These are phyloP conservation scores for Coccyzus lansbergi DNA, from an alignment of 2,797 vertebrate genomes.

Conservation along the genomic window DNA sequence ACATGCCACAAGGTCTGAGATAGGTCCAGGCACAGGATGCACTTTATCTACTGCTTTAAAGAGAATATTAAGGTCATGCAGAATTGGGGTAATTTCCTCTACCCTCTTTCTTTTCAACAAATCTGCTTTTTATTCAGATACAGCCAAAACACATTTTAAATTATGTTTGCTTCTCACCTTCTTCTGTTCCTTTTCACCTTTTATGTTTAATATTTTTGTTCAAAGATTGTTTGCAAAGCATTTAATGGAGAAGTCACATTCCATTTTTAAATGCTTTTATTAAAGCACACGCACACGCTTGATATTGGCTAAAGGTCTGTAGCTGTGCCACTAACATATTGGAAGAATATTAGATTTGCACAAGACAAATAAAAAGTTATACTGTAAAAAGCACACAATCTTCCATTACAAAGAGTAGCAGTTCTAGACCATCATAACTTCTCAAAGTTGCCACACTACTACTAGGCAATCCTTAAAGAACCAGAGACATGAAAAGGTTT, in stretches of 20 bases:
- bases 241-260: background rate
- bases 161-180: background rate
- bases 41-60: background rate
- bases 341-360: background rate
- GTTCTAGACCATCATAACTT: background rate
- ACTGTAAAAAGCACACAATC: background rate
- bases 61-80: background rate
- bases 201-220: background rate
- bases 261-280: background rate
- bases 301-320: background rate
- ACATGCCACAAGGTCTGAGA: background rate
- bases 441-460: background rate
- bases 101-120: background rate
- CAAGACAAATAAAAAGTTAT: background rate
- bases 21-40: too few species aligned
- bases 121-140: background rate
- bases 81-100: background rate
- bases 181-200: background rate
- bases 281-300: background rate
- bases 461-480: background rate
- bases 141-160: background rate
- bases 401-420: background rate
- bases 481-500: background rate
- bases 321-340: background rate
- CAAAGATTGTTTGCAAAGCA: background rate